Evolutionary conservation across 2,888 invertebrate species (phyloP), one percentile per base, ranked within the genome.

Genomic region (Dysmachus trigonus): DNA sequence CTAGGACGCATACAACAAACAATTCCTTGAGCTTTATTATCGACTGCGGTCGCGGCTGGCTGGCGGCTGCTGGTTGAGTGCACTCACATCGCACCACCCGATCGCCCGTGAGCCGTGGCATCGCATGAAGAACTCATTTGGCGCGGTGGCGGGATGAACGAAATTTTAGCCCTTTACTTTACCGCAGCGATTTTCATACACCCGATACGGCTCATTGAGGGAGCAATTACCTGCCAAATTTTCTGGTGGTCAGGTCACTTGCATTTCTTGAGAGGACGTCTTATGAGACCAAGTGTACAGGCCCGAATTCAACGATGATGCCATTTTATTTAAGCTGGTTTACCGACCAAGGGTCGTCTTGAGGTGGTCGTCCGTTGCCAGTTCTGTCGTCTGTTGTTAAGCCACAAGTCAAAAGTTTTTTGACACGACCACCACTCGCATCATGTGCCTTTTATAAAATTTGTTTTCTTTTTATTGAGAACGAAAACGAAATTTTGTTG

Each of bases 11-110:
- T 72, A 41, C 83, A 83, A 72, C 41, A 83, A 72, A 72, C 72
- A 83, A 72, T 27, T 72, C 30, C 83, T 83, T 83, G 71, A 35
- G 83, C 72, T 83, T 38, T 41, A n/a, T n/a, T 15, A 30, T 27
- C 38, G 71, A 1, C 71, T 41, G 10, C 33, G 79, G 47, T 77
- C 47, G 62, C 18, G 81, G 22, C 62, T 31, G 62, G 79, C 81
- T 27, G 22, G 30, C 30, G 7, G 47, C 31, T 31, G 47, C 47
- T 51, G n/a, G 47, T n/a, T 62, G 62, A 22, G 62, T 81, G 53
- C 62, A 81, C 10, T 81, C 53, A 31, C 6, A 13, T 41, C 38
- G 38, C 38, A 51, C 33, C n/a, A 31, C 62, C 41, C 41, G 2
- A 41, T 13, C 41, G 41, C 41, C 41, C 2, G 41, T 4, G 4